A percentile compares a stretch with the other conserved stretches of the same genome.
phyloP scores from a whole-genome alignment of 2,888 invertebrate species.

The Cephus spinipes region DNA sequence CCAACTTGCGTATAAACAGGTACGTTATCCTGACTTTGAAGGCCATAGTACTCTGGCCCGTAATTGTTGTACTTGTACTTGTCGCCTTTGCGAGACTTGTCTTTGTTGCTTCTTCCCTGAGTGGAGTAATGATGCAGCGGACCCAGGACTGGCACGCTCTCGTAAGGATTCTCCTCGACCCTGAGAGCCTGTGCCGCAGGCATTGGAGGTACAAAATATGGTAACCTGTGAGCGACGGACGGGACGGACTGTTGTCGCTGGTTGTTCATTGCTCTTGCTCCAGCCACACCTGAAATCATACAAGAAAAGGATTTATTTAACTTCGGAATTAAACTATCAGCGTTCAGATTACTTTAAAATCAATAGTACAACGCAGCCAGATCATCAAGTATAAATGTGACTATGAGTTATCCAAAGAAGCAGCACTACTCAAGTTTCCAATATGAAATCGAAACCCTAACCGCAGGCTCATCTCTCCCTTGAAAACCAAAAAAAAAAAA shows the following conservation, averaged over 20 bases:
- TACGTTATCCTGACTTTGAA: slow-evolving; percentile 50
- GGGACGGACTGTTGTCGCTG: slow-evolving; percentile 60
- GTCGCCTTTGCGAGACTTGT: slow-evolving; percentile 21
- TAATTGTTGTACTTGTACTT: slow-evolving; percentile 42
- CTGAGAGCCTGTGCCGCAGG: slow-evolving; percentile 54
- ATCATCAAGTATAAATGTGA: not conserved
- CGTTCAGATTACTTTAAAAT: not conserved
- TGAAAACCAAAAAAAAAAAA: not conserved
- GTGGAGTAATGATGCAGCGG: slow-evolving; percentile 64
- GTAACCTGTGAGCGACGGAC: slow-evolving; percentile 57
- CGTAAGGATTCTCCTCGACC: slow-evolving; percentile 71
- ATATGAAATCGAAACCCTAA: not conserved
- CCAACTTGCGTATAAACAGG: slow-evolving; percentile 57
- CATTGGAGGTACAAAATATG: slow-evolving; percentile 62
- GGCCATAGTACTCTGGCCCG: slow-evolving; percentile 51
- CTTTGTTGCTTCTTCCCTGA: slow-evolving; percentile 67
- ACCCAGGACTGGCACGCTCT: slow-evolving; percentile 77
- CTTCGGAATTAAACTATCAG: not conserved
- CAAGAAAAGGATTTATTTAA: not conserved
- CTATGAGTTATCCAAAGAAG: not conserved
- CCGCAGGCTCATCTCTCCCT: not conserved
- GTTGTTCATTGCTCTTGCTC: slow-evolving; percentile 48
- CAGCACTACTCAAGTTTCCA: not conserved
- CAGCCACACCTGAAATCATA: slow-evolving; percentile 52
- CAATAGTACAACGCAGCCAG: not conserved